Percentiles rank a stretch among this genome's conserved stretches.
phyloP scores from a whole-genome alignment of 1,140 invertebrate genomes.

The Papilio glaucus region DNA sequence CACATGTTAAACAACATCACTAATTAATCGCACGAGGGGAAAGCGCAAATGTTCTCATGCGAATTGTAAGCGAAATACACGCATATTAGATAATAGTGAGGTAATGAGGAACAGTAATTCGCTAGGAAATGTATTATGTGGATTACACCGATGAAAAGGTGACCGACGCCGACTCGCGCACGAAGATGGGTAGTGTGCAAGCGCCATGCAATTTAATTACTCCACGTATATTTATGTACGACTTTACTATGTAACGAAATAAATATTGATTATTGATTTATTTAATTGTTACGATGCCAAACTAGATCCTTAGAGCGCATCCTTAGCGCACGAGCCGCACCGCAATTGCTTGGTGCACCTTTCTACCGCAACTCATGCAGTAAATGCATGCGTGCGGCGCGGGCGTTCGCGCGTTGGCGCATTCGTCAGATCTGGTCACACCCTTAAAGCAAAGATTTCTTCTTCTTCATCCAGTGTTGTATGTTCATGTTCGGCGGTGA shows the following conservation, averaged over 20 bases:
- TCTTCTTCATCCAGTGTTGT: too few relatives aligned
- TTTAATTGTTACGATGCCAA: not conserved
- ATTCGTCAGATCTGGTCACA: too few relatives aligned
- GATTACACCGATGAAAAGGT: not conserved
- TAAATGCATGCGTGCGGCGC: too few relatives aligned
- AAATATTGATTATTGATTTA: not conserved
- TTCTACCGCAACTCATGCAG: too few relatives aligned
- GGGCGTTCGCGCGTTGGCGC: too few relatives aligned
- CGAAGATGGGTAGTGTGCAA: not conserved
- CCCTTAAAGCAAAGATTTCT: too few relatives aligned
- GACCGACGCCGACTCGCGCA: not conserved
- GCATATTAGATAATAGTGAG: conserved; percentile 66
- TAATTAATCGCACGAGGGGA: conserved; percentile 67
- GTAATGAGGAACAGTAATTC: conserved; percentile 49
- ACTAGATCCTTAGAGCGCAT: not conserved
- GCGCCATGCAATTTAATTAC: too few relatives aligned
- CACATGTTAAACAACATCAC: conserved; percentile 69
- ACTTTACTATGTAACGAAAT: not conserved
- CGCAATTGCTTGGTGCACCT: not conserved
- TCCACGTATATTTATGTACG: not conserved
- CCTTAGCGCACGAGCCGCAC: too few relatives aligned
- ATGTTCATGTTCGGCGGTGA: too few relatives aligned
- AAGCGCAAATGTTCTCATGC: conserved; percentile 76
- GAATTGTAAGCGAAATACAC: conserved; percentile 54
- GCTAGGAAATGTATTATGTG: conserved; percentile 7